Evolutionary conservation across 2,113 vertebrate species (phyloP).

Genomic region (Engraulis encrasicolus): DNA sequence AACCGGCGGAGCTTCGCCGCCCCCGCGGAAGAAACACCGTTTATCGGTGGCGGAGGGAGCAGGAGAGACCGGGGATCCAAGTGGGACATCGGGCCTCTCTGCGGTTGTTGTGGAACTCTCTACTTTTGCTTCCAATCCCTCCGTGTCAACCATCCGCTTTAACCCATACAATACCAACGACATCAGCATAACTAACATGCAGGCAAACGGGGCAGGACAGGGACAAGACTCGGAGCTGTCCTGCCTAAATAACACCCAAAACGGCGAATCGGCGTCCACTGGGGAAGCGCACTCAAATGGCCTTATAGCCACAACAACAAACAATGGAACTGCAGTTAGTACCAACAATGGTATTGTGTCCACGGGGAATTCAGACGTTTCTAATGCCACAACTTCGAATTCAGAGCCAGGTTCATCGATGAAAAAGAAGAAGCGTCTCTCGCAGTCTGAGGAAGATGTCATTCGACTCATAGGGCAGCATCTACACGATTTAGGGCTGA

Average conservation of each 20-base stretch:
- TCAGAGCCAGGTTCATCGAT: slow-evolving; percentile 72
- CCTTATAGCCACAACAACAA: slow-evolving; percentile 74
- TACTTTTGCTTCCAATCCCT: slow-evolving; percentile 47
- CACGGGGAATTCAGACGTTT: slow-evolving; percentile 54
- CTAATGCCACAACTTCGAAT: slow-evolving; percentile 66
- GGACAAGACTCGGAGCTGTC: slow-evolving; percentile 78
- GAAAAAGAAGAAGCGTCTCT: slow-evolving; percentile 92
- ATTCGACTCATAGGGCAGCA: slow-evolving; percentile 95
- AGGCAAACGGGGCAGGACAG: slow-evolving; percentile 88
- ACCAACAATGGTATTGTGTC: slow-evolving; percentile 79
- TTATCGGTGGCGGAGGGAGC: slow-evolving; percentile 81
- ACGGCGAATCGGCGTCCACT: slow-evolving; percentile 83
- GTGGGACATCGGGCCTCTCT: slow-evolving; percentile 86
- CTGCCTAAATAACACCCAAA: slow-evolving; percentile 78
- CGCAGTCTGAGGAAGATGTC: slow-evolving; percentile 92
- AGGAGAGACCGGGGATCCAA: slow-evolving; percentile 84
- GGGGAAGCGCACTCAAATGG: slow-evolving; percentile 86
- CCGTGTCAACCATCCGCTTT: slow-evolving; percentile 36
- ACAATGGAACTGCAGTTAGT: slow-evolving; percentile 77
- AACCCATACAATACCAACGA: slow-evolving; percentile 42
- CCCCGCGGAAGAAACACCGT: slow-evolving; percentile 83
- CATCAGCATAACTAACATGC: slow-evolving; percentile 78
- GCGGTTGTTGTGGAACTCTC: slow-evolving; percentile 52
- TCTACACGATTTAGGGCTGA: slow-evolving; percentile 91
- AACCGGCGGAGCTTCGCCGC: slow-evolving; percentile 81